Evolutionary conservation across 2,888 invertebrate genomes (phyloP).

Genomic region (Ophion slaviceki): DNA sequence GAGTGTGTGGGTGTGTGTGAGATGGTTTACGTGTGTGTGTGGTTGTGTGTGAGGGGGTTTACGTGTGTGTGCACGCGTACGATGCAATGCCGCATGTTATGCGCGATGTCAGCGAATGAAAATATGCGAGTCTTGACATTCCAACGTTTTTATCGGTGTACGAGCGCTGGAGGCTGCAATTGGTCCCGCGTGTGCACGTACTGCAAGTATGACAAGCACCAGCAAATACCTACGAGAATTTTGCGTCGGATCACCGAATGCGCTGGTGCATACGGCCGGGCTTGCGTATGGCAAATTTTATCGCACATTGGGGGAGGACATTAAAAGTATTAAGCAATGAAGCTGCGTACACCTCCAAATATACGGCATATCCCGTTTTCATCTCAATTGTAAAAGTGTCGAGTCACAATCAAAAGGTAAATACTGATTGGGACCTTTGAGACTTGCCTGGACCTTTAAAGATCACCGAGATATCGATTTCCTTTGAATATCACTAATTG

Average conservation of each 20-base stretch:
- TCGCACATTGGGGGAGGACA: background rate
- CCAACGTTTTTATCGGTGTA: constrained; percentile 50
- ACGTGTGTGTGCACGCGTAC: background rate
- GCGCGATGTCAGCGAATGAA: constrained; percentile 39
- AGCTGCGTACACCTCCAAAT: background rate
- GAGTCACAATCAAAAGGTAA: too few species aligned
- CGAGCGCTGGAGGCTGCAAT: background rate
- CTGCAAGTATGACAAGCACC: constrained; percentile 10
- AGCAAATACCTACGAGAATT: constrained; percentile 11
- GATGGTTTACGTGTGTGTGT: background rate
- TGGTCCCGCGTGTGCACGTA: background rate
- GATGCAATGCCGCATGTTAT: constrained; percentile 4
- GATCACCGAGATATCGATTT: too few species aligned
- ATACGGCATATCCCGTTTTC: too few species aligned
- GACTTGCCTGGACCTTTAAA: too few species aligned
- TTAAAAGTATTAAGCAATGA: background rate
- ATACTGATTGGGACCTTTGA: too few species aligned
- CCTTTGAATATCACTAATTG: too few species aligned
- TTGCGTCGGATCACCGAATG: background rate
- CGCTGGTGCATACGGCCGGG: background rate
- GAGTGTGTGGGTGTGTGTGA: background rate
- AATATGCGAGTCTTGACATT: constrained; percentile 42
- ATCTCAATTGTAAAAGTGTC: too few species aligned
- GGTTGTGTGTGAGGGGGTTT: background rate
- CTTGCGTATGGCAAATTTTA: background rate